Percentiles rank a stretch among this genome's conserved stretches.
Conservation (phyloP, 2,797 vertebrate species). For the Bradypodion pumilum region DNA sequence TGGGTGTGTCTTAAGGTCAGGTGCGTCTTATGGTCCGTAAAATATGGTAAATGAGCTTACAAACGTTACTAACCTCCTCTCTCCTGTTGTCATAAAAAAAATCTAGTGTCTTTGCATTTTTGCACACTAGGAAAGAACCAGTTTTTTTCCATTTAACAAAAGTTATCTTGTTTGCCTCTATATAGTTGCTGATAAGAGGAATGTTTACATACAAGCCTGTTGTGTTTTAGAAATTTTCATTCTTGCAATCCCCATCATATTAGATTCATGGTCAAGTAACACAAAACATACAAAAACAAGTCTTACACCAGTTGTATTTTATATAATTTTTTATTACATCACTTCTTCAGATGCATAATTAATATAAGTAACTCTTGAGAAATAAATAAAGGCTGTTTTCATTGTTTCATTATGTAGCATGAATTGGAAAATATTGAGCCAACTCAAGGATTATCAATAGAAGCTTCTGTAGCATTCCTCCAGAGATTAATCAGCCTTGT, state of each 20-base stretch:
- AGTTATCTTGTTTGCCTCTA: not conserved
- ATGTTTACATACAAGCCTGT: not conserved
- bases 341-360: too few relatives aligned
- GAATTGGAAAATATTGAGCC: conserved; percentile 94
- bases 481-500: conserved; percentile 93
- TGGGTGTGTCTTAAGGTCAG: too few relatives aligned
- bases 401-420: conserved; percentile 78
- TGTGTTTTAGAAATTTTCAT: too few relatives aligned
- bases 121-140: not conserved
- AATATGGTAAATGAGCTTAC: not conserved
- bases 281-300: not conserved
- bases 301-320: too few relatives aligned
- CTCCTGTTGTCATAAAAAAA: not conserved
- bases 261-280: not conserved
- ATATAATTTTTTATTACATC: too few relatives aligned
- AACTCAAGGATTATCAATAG: conserved; percentile 91
- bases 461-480: conserved; percentile 91
- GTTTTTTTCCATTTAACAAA: not conserved
- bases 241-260: not conserved
- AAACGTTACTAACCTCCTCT: not conserved
- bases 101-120: not conserved
- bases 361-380: not conserved
- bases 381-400: conserved; percentile 43
- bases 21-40: too few relatives aligned
- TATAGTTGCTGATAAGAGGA: not conserved